These are phyloP conservation scores for Leptopilina syphax DNA, from an alignment of 2,888 invertebrate genomes.

Conservation along the genomic window DNA sequence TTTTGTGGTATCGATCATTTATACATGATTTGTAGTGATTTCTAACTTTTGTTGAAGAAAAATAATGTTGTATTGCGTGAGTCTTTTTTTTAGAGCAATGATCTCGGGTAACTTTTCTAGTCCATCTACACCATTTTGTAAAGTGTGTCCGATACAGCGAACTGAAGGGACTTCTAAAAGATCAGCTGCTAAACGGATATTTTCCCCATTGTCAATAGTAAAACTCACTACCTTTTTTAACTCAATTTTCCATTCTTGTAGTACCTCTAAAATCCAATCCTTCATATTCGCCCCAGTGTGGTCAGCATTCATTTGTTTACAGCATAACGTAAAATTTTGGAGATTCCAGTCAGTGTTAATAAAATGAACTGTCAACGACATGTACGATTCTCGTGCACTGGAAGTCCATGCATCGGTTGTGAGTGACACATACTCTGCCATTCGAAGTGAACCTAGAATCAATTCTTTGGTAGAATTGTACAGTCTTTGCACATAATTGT, in stretches of 20 bases:
- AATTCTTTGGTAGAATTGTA: slow-evolving; percentile 11
- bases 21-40: background rate
- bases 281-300: slow-evolving; percentile 15
- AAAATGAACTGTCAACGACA: background rate
- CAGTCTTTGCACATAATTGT: background rate
- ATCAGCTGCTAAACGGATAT: background rate
- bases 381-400: slow-evolving; percentile 6
- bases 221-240: background rate
- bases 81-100: background rate
- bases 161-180: background rate
- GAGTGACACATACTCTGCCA: background rate
- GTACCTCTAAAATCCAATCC: background rate
- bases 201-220: slow-evolving; percentile 13
- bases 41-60: background rate
- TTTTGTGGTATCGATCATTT: background rate
- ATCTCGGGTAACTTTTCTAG: slow-evolving; percentile 3
- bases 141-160: slow-evolving; percentile 8
- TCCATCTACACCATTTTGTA: slow-evolving; percentile 11
- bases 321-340: slow-evolving; percentile 1
- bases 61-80: slow-evolving; percentile 1
- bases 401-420: slow-evolving; percentile 30
- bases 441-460: background rate
- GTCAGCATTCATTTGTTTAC: background rate
- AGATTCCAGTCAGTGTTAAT: slow-evolving; percentile 2
- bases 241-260: background rate